Evolutionary conservation across 2,888 invertebrate genomes (phyloP).

Genomic region (Drosophila stalkeri): DNA sequence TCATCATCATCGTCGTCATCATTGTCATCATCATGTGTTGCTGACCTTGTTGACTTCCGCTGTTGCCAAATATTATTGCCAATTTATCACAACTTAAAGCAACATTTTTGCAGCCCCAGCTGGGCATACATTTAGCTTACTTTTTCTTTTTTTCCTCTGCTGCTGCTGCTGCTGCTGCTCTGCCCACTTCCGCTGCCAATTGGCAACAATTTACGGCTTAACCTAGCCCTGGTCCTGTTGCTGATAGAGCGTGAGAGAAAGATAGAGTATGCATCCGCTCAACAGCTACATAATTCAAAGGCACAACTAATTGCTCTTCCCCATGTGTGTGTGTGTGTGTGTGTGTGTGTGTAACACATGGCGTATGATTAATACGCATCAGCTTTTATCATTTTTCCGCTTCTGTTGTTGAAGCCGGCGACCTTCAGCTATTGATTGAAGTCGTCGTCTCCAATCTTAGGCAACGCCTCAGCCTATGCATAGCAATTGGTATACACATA

Average conservation of each 20-base stretch:
- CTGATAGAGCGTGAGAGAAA: conserved; percentile 7
- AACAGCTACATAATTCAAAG: conserved; percentile 66
- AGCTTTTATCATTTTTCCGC: conserved; percentile 57
- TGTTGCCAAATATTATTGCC: conserved; percentile 67
- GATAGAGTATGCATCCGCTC: conserved; percentile 12
- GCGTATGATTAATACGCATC: conserved; percentile 73
- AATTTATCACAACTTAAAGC: conserved; percentile 66
- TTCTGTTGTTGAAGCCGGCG: conserved; percentile 29
- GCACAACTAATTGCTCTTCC: conserved; percentile 58
- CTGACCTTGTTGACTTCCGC: conserved; percentile 74
- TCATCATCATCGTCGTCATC: conserved; percentile 18
- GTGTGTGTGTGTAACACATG: conserved; percentile 56
- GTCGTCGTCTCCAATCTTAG: conserved; percentile 11
- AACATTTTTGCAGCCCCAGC: conserved; percentile 34
- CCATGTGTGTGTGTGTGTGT: not conserved
- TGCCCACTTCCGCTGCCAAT: conserved; percentile 69
- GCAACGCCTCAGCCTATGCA: conserved; percentile 60
- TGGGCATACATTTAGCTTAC: conserved; percentile 30
- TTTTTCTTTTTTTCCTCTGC: conserved; percentile 2
- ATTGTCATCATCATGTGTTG: conserved; percentile 10
- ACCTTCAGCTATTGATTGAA: conserved; percentile 72
- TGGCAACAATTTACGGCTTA: conserved; percentile 26
- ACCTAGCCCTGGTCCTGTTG: conserved; percentile 5
- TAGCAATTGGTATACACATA: conserved; percentile 23
- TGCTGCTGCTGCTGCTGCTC: not conserved